Conservation (phyloP, 2,113 vertebrate genomes). For the Cyphomyrus discorhynchus region DNA sequence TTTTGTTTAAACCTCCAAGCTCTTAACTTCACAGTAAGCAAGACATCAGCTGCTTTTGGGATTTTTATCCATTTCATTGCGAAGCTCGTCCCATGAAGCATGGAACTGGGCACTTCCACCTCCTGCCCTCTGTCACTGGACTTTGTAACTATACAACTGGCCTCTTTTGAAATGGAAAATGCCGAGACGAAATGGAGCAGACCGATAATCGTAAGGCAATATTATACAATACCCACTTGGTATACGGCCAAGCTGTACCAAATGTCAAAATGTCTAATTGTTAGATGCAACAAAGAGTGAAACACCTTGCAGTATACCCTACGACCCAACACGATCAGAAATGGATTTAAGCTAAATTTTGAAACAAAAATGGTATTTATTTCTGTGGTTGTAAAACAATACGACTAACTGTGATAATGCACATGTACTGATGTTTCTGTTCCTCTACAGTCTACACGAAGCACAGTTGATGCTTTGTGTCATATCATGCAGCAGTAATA, state of each 20-base stretch:
- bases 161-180: not conserved
- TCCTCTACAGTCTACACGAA: too few species aligned
- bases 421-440: not conserved
- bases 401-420: not conserved
- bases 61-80: not conserved
- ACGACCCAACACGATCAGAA: not conserved
- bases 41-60: not conserved
- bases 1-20: not conserved
- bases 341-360: not conserved
- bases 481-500: not conserved
- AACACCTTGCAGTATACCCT: not conserved
- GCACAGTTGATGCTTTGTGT: not conserved
- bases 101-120: not conserved
- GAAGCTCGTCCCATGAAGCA: not conserved
- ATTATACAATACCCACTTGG: not conserved
- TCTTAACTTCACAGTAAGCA: not conserved
- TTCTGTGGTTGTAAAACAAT: not conserved
- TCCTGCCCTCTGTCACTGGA: not conserved
- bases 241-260: not conserved
- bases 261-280: not conserved
- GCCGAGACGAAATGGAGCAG: not conserved
- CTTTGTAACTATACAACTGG: not conserved
- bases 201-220: not conserved
- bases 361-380: not conserved
- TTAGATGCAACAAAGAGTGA: not conserved